Percentiles rank a stretch among this genome's conserved stretches.
These are phyloP conservation scores for Nymphalis c-album DNA, from an alignment of 2,888 invertebrate species.

Conservation along the genomic window DNA sequence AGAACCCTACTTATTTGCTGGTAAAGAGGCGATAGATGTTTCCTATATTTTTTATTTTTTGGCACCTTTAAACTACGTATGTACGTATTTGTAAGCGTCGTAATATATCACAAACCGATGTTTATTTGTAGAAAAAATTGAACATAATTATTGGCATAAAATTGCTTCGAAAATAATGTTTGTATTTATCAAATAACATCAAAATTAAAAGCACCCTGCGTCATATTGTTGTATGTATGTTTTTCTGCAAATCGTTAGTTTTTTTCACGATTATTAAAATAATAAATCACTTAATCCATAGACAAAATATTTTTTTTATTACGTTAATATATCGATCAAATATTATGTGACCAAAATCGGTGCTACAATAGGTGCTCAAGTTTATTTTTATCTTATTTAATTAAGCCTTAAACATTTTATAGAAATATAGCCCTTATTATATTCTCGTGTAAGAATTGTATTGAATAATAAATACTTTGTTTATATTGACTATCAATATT, in stretches of 20 bases:
- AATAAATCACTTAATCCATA: background rate
- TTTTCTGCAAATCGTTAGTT: background rate
- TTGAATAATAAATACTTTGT: background rate
- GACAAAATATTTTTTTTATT: background rate
- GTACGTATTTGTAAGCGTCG: background rate
- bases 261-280: background rate
- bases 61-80: constrained; percentile 1
- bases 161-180: background rate
- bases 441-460: background rate
- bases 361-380: constrained; percentile 68
- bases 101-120: background rate
- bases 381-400: constrained; percentile 28
- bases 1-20: background rate
- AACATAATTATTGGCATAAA: background rate
- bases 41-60: background rate
- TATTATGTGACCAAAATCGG: constrained; percentile 46
- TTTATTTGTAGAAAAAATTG: background rate
- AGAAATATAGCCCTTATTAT: constrained; percentile 27
- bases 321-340: too few relatives aligned
- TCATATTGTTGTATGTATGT: background rate
- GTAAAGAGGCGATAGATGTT: background rate
- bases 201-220: background rate
- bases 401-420: constrained; percentile 25
- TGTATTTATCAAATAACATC: background rate
- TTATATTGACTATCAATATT: too few relatives aligned